Percentiles rank a stretch among this genome's conserved stretches.
These are phyloP conservation scores for Arctia plantaginis DNA, from an alignment of 2,888 invertebrate genomes.

Conservation along the genomic window DNA sequence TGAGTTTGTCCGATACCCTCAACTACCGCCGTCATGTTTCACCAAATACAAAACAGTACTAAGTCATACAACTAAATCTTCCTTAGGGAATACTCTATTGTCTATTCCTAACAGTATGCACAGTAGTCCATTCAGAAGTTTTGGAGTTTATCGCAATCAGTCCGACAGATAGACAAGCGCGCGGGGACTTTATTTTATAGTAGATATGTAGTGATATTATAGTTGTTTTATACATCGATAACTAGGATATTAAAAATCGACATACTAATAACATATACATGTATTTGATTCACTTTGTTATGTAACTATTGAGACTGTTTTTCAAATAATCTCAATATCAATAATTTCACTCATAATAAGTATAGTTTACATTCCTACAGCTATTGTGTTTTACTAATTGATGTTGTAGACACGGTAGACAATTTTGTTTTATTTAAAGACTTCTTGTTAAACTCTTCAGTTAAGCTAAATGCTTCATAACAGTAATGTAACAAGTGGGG, in stretches of 20 bases:
- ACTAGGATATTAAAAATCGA: not conserved
- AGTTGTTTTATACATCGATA: not conserved
- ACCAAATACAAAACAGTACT: no score
- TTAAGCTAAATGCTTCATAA: not conserved
- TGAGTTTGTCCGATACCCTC: no score
- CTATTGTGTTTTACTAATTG: constrained; percentile 16
- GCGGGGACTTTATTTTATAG: no score
- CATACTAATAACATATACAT: not conserved
- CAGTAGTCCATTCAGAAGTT: not conserved
- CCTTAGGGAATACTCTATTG: no score
- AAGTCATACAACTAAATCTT: no score
- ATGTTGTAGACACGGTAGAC: not conserved
- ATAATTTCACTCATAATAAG: constrained; percentile 10
- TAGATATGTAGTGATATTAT: no score
- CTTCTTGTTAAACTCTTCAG: not conserved
- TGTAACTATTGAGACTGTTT: constrained; percentile 3
- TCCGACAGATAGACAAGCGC: not conserved
- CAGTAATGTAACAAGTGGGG: not conserved
- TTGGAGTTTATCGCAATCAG: not conserved
- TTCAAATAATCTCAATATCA: constrained; percentile 21
- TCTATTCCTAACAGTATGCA: not conserved
- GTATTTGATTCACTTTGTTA: not conserved
- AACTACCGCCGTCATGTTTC: no score
- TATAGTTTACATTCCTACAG: not conserved
- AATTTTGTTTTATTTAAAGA: not conserved